Percentiles rank a stretch among this genome's conserved stretches.
Evolutionary conservation across 1,140 invertebrate species (phyloP).

Genomic region (Cydia pomonella): DNA sequence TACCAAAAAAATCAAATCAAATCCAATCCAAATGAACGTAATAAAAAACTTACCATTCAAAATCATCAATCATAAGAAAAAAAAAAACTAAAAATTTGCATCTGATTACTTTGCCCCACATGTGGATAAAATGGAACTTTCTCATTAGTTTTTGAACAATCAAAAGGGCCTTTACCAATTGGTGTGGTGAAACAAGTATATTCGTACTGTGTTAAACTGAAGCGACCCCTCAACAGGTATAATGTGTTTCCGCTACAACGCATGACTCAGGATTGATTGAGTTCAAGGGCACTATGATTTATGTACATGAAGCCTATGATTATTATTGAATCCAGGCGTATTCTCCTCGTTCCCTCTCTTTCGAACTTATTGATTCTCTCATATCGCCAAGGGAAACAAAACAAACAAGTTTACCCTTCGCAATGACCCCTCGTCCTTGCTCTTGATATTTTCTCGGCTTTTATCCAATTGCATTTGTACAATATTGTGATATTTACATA

Average conservation of each 20-base stretch:
- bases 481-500: slow-evolving; percentile 28
- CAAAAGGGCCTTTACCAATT: no score
- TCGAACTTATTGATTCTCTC: not conserved
- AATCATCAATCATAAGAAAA: no score
- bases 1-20: no score
- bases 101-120: no score
- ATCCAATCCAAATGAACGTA: no score
- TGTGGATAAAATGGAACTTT: no score
- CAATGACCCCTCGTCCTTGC: slow-evolving; percentile 27
- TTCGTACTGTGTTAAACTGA: not conserved
- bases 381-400: not conserved
- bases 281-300: slow-evolving; percentile 25
- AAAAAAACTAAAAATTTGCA: no score
- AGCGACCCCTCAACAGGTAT: not conserved
- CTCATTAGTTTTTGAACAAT: no score
- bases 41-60: no score
- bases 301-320: slow-evolving; percentile 6
- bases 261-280: slow-evolving; percentile 11
- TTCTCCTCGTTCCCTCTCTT: slow-evolving; percentile 16
- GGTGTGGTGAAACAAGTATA: no score
- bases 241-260: not conserved
- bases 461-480: slow-evolving; percentile 30
- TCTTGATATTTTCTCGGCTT: slow-evolving; percentile 31
- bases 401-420: slow-evolving; percentile 13
- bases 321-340: slow-evolving; percentile 18